Base-by-base conservation (phyloP, 2,888 invertebrate genomes). In the Latrodectus elegans region DNA sequence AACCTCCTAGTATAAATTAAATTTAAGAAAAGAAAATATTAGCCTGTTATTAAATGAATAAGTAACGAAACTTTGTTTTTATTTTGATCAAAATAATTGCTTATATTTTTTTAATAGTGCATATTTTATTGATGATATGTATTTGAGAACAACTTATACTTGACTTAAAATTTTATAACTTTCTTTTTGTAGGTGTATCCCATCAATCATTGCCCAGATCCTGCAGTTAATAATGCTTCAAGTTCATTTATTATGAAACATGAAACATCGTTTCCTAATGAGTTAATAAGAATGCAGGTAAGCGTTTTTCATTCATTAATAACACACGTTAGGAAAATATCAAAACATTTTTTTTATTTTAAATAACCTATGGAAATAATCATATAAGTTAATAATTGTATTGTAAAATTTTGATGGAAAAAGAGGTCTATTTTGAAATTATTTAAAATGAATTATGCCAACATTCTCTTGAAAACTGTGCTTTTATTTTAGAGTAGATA, bases 221-320 rank as follows among this genome's bases (percentile, higher is more conserved):
- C 91, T 75, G 92, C 92, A 67, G 92, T 93, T 55, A 93, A 93
- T 90, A 91, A 91, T 81, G 93, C 93, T 1, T 92, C 92, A 38
- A 91, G 91, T 0, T 93, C 93, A n/a, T 90, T 93, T 17, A 92
- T 93, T 9, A 90, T 91, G 15, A 91, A 92, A 64, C 93, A 93
- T 89, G 89, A 90, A 1, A 89, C 90, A 68, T 91, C 91, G n/a
- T 93, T 92, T 89, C 91, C 92, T 0, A 91, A 91, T 55, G 92
- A 93, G 80, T 90, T 92, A 55, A 92, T 93, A 12, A 90, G 93
- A 14, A 92, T 92, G 90, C 93, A 93, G 92, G 93, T 85, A 79
- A 78, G 4, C 6, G 38, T 6, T 38, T 38, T 38, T 38, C 4
- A 38, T 38, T 38, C 6, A 6, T 6, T 38, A 38, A 38, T 38